phyloP scores from a whole-genome alignment of 2,797 vertebrate genomes.

The Chrosomus eos region DNA sequence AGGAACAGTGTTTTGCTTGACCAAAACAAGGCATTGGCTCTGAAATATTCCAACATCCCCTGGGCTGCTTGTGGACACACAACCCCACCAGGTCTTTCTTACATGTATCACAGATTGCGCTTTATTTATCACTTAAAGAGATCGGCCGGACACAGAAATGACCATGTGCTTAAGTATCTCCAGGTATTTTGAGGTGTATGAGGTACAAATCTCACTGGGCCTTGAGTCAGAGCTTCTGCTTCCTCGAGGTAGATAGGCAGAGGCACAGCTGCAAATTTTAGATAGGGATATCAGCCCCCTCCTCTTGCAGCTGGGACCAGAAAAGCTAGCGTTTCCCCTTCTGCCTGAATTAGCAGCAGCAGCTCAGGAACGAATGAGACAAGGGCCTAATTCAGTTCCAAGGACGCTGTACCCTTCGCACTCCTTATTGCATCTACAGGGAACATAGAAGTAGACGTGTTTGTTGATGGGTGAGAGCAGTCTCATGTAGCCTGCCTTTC shows the following conservation, averaged over 20 bases:
- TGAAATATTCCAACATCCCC: conserved; percentile 19
- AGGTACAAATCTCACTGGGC: conserved; percentile 4
- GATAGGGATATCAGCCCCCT: conserved; percentile 20
- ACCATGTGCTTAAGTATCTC: not conserved
- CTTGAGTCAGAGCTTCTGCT: conserved; percentile 19
- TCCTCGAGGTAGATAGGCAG: not conserved
- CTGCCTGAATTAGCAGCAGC: conserved; percentile 33
- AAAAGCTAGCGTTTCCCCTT: conserved; percentile 25
- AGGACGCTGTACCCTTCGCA: conserved; percentile 32
- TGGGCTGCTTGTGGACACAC: not conserved
- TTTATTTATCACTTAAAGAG: conserved; percentile 13
- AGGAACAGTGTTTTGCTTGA: not conserved
- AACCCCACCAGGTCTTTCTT: not conserved
- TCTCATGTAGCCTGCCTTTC: not conserved
- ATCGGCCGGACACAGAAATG: not conserved
- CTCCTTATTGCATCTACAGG: conserved; percentile 11
- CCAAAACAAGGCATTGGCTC: conserved; percentile 2
- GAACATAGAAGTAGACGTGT: conserved; percentile 12
- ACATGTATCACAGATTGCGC: not conserved
- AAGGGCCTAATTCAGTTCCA: conserved; percentile 38
- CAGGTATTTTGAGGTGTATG: conserved; percentile 16
- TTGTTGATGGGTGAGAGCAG: conserved; percentile 9
- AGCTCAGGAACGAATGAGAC: conserved; percentile 22
- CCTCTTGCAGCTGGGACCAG: conserved; percentile 26
- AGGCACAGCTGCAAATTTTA: conserved; percentile 37